These are phyloP conservation scores for Keiferia lycopersicella DNA, from an alignment of 2,888 invertebrate genomes.

Conservation along the genomic window DNA sequence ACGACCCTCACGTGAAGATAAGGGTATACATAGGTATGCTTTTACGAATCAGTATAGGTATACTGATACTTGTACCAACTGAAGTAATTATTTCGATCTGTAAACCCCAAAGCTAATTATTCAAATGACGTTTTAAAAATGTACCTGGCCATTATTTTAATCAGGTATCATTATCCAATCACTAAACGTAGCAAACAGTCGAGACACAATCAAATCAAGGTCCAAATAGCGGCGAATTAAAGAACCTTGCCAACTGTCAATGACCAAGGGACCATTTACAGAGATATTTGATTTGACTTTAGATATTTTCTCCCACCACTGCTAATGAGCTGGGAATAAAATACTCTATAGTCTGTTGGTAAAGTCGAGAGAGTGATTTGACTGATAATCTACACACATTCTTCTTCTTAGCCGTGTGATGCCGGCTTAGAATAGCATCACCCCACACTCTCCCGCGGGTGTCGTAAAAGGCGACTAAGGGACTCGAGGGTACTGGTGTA, in stretches of 20 bases:
- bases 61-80: too few species aligned
- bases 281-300: background rate
- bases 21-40: too few species aligned
- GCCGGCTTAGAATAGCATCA: too few species aligned
- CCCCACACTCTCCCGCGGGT: too few species aligned
- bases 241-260: conserved; percentile 13
- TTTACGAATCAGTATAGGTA: too few species aligned
- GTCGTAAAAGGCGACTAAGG: too few species aligned
- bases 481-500: too few species aligned
- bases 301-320: background rate
- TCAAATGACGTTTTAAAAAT: background rate
- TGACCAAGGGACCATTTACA: conserved; percentile 1
- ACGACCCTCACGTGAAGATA: too few species aligned
- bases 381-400: too few species aligned
- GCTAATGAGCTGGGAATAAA: background rate
- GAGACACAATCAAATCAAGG: conserved; percentile 20
- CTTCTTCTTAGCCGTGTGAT: too few species aligned
- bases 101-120: background rate
- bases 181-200: background rate
- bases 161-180: conserved; percentile 12
- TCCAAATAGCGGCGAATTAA: background rate
- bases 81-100: background rate
- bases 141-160: background rate
- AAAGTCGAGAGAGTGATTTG: too few species aligned
- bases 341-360: background rate